phyloP scores from a whole-genome alignment of 2,113 vertebrate species.

The Ammospiza caudacuta region DNA sequence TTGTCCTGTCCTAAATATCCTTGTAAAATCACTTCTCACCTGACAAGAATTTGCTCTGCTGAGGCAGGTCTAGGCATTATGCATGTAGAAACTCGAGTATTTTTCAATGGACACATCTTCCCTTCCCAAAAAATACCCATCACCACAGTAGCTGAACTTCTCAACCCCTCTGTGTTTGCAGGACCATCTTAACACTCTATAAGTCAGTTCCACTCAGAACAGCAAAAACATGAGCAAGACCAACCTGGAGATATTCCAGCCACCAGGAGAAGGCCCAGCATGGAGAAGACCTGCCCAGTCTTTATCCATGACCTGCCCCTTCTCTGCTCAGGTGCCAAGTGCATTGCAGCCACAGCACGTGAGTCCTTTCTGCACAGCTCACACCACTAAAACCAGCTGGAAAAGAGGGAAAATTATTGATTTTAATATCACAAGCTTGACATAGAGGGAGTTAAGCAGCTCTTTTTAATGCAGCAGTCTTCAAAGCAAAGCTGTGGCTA shows the following conservation, averaged over 20 bases:
- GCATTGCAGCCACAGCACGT: background rate
- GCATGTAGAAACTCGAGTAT: rapidly evolving
- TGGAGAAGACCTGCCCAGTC: background rate
- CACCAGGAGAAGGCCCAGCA: background rate
- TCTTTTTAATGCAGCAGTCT: background rate
- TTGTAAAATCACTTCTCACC: background rate
- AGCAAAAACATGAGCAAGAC: background rate
- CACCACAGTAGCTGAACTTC: background rate
- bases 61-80: background rate
- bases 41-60: background rate
- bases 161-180: background rate
- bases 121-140: background rate
- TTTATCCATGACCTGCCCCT: background rate
- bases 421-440: background rate
- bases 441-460: background rate
- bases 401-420: background rate
- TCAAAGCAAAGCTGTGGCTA: background rate
- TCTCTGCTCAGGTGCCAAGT: background rate
- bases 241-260: background rate
- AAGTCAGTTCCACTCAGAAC: background rate
- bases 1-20: background rate
- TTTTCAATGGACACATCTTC: background rate
- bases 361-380: background rate
- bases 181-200: background rate
- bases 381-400: background rate